Evolutionary conservation across 2,888 invertebrate species (phyloP).

Genomic region (Hofmannophila pseudospretella): DNA sequence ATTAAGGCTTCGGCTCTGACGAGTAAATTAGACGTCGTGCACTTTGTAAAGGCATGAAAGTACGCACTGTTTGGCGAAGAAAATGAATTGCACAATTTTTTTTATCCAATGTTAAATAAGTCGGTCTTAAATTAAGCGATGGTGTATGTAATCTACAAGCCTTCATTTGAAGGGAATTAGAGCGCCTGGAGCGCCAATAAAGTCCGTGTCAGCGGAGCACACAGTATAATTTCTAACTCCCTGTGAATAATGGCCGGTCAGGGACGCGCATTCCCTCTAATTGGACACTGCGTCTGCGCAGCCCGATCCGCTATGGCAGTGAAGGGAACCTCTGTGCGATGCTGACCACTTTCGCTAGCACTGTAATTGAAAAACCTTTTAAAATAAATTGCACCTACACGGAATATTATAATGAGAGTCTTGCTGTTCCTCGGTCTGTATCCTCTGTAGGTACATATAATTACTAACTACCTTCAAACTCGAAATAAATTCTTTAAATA

Average conservation of each 20-base stretch:
- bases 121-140: conserved; percentile 13
- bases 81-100: too few relatives aligned
- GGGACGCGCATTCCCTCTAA: conserved; percentile 69
- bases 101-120: too few relatives aligned
- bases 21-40: background rate
- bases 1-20: conserved; percentile 1
- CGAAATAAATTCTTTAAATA: too few relatives aligned
- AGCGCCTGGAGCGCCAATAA: conserved; percentile 15
- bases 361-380: too few relatives aligned
- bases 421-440: too few relatives aligned
- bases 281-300: conserved; percentile 52
- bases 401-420: too few relatives aligned
- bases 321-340: conserved; percentile 41
- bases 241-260: conserved; percentile 44
- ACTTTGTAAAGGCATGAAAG: background rate
- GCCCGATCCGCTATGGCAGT: conserved; percentile 51
- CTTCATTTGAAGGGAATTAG: conserved; percentile 11
- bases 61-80: too few relatives aligned
- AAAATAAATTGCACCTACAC: too few relatives aligned
- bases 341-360: conserved; percentile 58
- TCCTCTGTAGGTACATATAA: too few relatives aligned
- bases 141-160: conserved; percentile 12
- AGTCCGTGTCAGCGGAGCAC: conserved; percentile 18
- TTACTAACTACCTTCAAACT: too few relatives aligned
- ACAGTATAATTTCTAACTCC: conserved; percentile 40